These are phyloP conservation scores for Amphipoea oculea DNA, from an alignment of 2,888 invertebrate species.

Conservation along the genomic window DNA sequence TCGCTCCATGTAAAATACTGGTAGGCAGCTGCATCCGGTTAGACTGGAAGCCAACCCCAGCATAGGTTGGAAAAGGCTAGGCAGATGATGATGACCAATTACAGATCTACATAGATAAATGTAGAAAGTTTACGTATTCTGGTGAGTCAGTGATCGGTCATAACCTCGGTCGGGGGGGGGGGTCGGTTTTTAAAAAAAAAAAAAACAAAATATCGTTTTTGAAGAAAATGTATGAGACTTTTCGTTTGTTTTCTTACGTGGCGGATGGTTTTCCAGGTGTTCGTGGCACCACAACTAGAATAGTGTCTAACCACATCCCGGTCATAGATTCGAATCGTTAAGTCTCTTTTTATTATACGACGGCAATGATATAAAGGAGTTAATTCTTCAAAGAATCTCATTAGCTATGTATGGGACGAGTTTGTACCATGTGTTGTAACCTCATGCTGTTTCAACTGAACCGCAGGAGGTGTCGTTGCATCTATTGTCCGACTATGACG, in stretches of 20 bases:
- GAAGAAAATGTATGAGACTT: background rate
- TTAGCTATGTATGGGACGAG: background rate
- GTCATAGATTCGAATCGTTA: background rate
- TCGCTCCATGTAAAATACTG: no score
- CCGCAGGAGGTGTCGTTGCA: background rate
- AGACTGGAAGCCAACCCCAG: no score
- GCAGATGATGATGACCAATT: no score
- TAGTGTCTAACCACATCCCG: slow-evolving; percentile 4
- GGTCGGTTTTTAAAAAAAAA: no score
- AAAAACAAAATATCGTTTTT: background rate
- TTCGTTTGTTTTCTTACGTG: background rate
- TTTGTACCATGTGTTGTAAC: background rate
- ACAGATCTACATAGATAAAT: background rate
- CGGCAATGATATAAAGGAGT: background rate
- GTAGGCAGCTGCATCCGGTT: no score
- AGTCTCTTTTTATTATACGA: background rate
- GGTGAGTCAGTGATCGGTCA: no score
- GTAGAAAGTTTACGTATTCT: background rate
- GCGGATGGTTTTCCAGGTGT: slow-evolving; percentile 5
- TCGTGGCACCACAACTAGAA: background rate
- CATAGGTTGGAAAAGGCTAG: no score
- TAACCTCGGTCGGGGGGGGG: no score
- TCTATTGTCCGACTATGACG: background rate
- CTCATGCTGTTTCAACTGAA: background rate
- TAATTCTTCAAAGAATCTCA: background rate